A percentile compares a stretch with the other conserved stretches of the same genome.
phyloP scores from a whole-genome alignment of 2,797 vertebrate species.

The Melanogrammus aeglefinus region DNA sequence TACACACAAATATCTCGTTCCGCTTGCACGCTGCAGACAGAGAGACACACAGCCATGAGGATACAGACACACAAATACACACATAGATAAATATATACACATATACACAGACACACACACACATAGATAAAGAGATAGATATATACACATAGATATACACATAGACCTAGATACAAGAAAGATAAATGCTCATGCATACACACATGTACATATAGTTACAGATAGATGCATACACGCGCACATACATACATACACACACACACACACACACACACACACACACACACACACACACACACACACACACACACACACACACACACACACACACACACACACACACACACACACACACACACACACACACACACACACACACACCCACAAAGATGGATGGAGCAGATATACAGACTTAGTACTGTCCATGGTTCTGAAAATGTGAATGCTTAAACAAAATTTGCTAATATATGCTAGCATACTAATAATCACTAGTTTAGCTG shows the following conservation, averaged over 20 bases:
- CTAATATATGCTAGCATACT: not conserved
- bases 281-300: no score
- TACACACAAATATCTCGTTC: not conserved
- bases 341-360: no score
- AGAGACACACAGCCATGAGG: no score
- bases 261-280: no score
- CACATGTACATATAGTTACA: not conserved
- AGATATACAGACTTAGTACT: no score
- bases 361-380: no score
- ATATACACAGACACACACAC: not conserved
- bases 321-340: no score
- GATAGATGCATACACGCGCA: not conserved
- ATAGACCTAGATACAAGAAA: not conserved
- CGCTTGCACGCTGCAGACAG: not conserved
- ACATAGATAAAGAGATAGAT: not conserved
- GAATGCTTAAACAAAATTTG: no score
- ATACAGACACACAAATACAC: not conserved
- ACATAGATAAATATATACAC: not conserved
- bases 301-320: no score
- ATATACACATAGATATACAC: not conserved
- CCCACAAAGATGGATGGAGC: no score
- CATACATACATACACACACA: no score
- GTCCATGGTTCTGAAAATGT: no score
- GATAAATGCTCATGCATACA: not conserved
- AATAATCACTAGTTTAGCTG: not conserved